Percentiles rank a stretch among this genome's conserved stretches.
These are phyloP conservation scores for Actinia equina DNA, from an alignment of 64 coral and sea anemone genomes.

Conservation along the genomic window DNA sequence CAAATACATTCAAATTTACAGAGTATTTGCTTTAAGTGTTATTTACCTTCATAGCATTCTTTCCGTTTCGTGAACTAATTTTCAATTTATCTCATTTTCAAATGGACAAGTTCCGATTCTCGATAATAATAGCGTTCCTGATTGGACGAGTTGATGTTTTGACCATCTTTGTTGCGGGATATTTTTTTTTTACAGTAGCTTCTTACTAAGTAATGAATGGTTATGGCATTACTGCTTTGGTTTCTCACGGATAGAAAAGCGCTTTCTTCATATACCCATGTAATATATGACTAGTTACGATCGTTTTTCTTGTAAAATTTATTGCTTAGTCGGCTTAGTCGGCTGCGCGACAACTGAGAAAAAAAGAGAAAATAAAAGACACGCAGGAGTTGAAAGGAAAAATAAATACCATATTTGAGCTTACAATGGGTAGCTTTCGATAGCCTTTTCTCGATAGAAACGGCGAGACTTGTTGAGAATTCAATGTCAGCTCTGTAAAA, in stretches of 20 bases:
- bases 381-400: not conserved
- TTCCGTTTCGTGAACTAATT: not conserved
- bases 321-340: too few relatives aligned
- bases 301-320: too few relatives aligned
- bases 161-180: not conserved
- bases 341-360: too few relatives aligned
- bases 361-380: not conserved
- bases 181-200: not conserved
- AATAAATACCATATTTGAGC: too few relatives aligned
- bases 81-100: not conserved
- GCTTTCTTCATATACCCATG: too few relatives aligned
- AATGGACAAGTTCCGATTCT: constrained; percentile 10
- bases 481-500: too few relatives aligned
- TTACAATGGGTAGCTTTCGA: not conserved
- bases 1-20: not conserved
- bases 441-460: not conserved
- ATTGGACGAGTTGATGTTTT: not conserved
- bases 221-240: not conserved
- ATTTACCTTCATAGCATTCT: not conserved
- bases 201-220: too few relatives aligned
- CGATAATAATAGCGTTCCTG: not conserved
- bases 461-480: too few relatives aligned
- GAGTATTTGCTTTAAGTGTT: not conserved
- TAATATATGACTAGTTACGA: too few relatives aligned
- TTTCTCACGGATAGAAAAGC: not conserved